Evolutionary conservation across 2,797 vertebrate genomes (phyloP).

Genomic region (Calcarius lapponicus): DNA sequence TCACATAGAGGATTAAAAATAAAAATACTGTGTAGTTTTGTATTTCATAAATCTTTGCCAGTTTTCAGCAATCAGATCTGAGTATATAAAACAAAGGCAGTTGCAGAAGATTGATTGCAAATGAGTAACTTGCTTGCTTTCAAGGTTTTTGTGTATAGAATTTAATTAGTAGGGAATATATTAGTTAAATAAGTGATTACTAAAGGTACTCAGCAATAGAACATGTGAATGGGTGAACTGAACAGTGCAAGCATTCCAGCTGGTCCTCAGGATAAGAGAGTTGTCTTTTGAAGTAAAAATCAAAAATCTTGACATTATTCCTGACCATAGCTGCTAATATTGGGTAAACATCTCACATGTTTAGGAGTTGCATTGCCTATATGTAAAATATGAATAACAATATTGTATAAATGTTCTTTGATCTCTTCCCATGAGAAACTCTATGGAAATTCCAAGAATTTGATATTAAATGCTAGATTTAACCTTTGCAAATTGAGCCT

Average conservation of each 20-base stretch:
- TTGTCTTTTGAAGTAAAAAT: neutral
- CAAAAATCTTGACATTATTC: neutral
- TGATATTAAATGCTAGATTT: neutral
- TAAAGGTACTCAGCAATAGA: neutral
- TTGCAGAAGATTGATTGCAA: neutral
- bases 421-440: neutral
- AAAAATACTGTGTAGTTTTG: accelerated
- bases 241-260: neutral
- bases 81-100: neutral
- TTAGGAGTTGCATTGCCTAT: neutral
- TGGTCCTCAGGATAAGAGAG: neutral
- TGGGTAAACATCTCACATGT: neutral
- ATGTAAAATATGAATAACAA: neutral
- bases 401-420: neutral
- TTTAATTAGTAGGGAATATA: neutral
- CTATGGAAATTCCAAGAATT: neutral
- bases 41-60: neutral
- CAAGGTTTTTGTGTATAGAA: neutral
- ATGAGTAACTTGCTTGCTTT: neutral
- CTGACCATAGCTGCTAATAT: neutral
- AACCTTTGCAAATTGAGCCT: neutral
- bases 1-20: neutral
- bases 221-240: neutral
- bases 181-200: neutral
- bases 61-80: neutral